Base-by-base conservation (phyloP, 2,113 vertebrate genomes). In the Nestor notabilis region DNA sequence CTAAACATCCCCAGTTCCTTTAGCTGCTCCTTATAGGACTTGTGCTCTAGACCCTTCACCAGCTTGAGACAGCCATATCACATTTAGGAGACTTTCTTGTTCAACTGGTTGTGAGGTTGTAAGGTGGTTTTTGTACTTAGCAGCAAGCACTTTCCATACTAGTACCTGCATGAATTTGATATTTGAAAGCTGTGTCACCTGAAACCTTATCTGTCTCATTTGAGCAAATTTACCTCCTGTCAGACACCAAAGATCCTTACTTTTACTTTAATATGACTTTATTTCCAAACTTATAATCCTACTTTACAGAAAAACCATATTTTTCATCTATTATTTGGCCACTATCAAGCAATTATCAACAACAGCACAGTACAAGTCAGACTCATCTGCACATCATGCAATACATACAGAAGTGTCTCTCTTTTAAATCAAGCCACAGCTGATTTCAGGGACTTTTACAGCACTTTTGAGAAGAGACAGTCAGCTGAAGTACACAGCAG, bases 111-210 rank as follows among this genome's bases (percentile, higher is more conserved):
- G 41, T n/a, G 77, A 65, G 41, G 43, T 29, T 78, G 58, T 83
- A 87, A 52, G 58, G 65, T 87, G 23, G 2, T 75, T 90, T 96
- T 93, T 92, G 71, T 43, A 70, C 33, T 90, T 76, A 86, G 28
- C 86, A 87, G 63, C 58, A 93, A 89, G 31, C 0, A 0, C 92
- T 72, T 83, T 86, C 82, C 72, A 23, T 66, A 74, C 25, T 81
- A 94, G 95, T 56, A 91, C 81, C 83, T 91, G 63, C 78, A 55
- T 35, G 86, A 80, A 79, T 85, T 88, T 86, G 66, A 46, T 90
- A 88, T 93, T 94, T 94, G 92, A 90, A 93, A 95, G 33, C 78
- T 93, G 49, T 82, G 82, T 88, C 93, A 86, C 79, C 83, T 87
- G 83, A 96, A 95, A 90, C 60, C 21, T 53, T 68, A 77, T 76